Percentiles rank a stretch among this genome's conserved stretches.
Evolutionary conservation across 37 sponge, comb jelly and placozoan genomes (phyloP).

Genomic region (Diacarnus erythraeanus): DNA sequence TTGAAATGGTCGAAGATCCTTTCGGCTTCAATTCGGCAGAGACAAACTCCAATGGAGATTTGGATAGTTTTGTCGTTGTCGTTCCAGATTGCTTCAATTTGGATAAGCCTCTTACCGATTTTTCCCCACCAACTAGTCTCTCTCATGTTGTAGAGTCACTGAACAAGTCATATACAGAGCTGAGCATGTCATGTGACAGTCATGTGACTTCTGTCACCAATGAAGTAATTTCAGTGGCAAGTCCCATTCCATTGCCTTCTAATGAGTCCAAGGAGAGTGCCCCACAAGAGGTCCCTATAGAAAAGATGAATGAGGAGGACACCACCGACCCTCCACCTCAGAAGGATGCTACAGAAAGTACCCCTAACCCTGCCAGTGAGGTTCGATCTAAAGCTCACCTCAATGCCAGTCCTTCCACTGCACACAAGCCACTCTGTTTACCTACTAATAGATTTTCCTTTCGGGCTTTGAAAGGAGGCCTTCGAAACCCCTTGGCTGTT

Average conservation of each 20-base stretch:
- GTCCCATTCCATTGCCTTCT: neutral
- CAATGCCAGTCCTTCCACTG: neutral
- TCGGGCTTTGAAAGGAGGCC: slow-evolving; percentile 5
- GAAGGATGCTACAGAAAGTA: neutral
- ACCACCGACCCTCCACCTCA: neutral
- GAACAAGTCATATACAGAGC: neutral
- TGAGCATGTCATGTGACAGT: slow-evolving; percentile 17
- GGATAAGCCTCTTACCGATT: slow-evolving; percentile 46
- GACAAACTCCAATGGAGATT: neutral
- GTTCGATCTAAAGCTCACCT: neutral
- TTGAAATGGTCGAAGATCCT: slow-evolving; percentile 41
- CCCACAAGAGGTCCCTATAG: neutral
- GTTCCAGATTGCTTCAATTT: slow-evolving; percentile 75
- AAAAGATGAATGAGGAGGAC: neutral
- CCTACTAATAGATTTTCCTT: slow-evolving; percentile 22
- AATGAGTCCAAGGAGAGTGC: neutral
- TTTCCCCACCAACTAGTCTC: neutral
- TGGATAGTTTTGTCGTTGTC: slow-evolving; percentile 57
- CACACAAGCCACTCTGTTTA: neutral
- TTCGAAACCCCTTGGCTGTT: slow-evolving; percentile 41
- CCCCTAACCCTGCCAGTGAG: neutral
- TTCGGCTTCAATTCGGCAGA: neutral
- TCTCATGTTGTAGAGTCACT: neutral
- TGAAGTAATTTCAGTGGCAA: neutral
- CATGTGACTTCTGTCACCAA: slow-evolving; percentile 9